Evolutionary conservation across 2,797 vertebrate species (phyloP).

Genomic region (Thripadectes ignobilis): DNA sequence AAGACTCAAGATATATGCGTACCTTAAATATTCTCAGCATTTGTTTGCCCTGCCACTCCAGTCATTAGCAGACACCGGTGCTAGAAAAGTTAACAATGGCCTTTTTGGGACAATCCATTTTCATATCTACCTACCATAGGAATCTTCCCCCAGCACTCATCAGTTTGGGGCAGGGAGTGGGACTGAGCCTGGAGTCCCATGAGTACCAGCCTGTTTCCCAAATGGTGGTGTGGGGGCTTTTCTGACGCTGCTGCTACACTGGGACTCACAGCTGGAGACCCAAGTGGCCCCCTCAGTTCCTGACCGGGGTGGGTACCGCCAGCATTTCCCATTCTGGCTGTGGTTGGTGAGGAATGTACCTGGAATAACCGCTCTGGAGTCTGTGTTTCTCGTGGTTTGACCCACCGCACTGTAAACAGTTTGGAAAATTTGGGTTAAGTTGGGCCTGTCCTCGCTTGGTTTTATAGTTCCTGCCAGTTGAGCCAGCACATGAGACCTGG

Average conservation of each 20-base stretch:
- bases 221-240: background rate
- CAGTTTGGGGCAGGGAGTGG: background rate
- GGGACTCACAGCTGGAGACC: background rate
- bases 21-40: background rate
- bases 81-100: background rate
- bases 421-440: background rate
- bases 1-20: background rate
- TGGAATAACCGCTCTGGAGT: background rate
- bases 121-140: background rate
- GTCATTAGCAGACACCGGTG: background rate
- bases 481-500: background rate
- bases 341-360: background rate
- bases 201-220: background rate
- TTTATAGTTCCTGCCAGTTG: background rate
- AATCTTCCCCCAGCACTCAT: background rate
- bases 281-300: background rate
- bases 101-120: background rate
- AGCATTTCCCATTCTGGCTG: background rate
- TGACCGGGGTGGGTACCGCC: background rate
- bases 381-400: background rate
- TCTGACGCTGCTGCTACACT: accelerated
- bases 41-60: background rate
- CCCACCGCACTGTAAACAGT: background rate
- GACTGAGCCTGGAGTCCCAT: background rate
- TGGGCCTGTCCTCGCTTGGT: background rate